Conservation (phyloP, 2,888 invertebrate species). For the Timandra comae region DNA sequence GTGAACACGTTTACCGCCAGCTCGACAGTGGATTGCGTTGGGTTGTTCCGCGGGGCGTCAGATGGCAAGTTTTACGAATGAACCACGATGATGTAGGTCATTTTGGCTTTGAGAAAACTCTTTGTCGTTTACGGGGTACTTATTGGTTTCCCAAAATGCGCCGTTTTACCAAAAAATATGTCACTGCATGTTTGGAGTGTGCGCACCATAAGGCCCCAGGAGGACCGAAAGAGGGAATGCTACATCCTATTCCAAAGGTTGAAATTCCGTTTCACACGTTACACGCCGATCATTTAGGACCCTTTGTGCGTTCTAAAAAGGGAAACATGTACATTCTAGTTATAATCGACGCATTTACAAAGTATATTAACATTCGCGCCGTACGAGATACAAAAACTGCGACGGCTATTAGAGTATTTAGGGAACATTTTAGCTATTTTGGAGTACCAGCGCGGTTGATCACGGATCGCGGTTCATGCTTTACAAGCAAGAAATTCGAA, state of each 20-base stretch:
- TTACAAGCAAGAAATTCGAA: conserved; percentile 7
- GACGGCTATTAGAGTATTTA: not conserved
- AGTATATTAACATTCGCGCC: conserved; percentile 1
- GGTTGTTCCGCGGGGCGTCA: not conserved
- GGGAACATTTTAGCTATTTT: conserved; percentile 3
- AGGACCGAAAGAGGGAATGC: not conserved
- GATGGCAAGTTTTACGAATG: not conserved
- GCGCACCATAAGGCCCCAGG: not conserved
- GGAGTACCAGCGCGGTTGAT: conserved; percentile 5
- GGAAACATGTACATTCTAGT: conserved; percentile 4
- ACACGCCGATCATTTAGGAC: conserved; percentile 6
- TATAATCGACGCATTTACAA: conserved; percentile 7
- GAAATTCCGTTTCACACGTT: conserved; percentile 2
- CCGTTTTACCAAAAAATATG: not conserved
- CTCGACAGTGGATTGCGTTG: not conserved
- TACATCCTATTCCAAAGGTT: conserved; percentile 5
- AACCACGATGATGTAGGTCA: not conserved
- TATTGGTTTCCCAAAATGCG: not conserved
- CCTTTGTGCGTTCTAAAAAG: conserved; percentile 5
- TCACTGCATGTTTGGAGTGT: too few species aligned
- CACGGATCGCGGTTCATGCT: conserved; percentile 6
- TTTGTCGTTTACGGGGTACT: not conserved
- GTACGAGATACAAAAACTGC: conserved; percentile 3
- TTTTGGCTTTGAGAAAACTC: not conserved
- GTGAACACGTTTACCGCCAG: conserved; percentile 4